phyloP scores from a whole-genome alignment of 2,888 invertebrate genomes.

The Plagiodera versicolora region DNA sequence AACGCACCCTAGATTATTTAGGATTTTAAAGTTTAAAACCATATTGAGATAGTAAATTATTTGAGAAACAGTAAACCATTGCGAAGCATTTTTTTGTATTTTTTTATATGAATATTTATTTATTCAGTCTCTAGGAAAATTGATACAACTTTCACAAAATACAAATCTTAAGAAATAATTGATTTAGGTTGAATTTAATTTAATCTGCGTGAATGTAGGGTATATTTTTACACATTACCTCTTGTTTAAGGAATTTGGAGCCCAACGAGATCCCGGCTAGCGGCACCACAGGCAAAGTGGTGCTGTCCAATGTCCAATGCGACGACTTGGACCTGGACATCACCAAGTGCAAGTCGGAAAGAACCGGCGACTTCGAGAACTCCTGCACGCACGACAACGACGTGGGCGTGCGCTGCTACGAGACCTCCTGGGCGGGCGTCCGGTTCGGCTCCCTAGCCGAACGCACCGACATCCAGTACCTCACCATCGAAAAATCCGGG shows the following conservation, averaged over 20 bases:
- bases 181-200: too few relatives aligned
- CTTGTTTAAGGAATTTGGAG: conserved; percentile 61
- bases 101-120: too few relatives aligned
- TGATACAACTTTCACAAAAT: too few relatives aligned
- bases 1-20: too few relatives aligned
- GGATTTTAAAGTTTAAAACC: too few relatives aligned
- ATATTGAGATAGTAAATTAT: too few relatives aligned
- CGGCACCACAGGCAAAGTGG: conserved; percentile 74
- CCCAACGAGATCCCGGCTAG: conserved; percentile 79
- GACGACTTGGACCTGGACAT: conserved; percentile 89
- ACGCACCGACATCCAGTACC: conserved; percentile 82
- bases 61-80: too few relatives aligned
- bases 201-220: too few relatives aligned
- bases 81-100: too few relatives aligned
- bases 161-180: too few relatives aligned
- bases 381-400: conserved; percentile 86
- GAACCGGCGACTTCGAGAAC: conserved; percentile 77
- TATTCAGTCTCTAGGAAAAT: too few relatives aligned
- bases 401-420: conserved; percentile 86
- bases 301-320: conserved; percentile 87
- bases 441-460: conserved; percentile 87
- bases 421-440: conserved; percentile 92
- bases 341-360: conserved; percentile 82
- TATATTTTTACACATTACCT: too few relatives aligned
- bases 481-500: conserved; percentile 90